A percentile compares a stretch with the other conserved stretches of the same genome.
These are phyloP conservation scores for Sympetrum striolatum DNA, from an alignment of 2,888 invertebrate genomes.

Conservation along the genomic window DNA sequence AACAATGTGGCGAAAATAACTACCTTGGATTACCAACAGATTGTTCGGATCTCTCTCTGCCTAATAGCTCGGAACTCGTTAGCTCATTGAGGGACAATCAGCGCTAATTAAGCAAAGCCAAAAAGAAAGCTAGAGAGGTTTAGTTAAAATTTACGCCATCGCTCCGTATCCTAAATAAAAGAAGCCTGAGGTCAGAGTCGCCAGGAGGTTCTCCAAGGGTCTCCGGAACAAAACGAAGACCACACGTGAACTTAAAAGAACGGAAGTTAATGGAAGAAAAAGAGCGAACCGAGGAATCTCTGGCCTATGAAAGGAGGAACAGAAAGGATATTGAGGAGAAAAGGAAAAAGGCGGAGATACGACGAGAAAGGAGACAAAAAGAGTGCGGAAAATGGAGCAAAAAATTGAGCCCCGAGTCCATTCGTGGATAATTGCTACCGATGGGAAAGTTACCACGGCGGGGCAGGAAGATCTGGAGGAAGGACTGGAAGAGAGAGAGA, in stretches of 20 bases:
- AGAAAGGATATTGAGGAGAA: not conserved
- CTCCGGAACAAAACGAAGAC: not conserved
- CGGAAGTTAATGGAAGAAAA: slow-evolving; percentile 33
- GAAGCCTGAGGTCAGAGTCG: not conserved
- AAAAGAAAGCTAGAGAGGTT: not conserved
- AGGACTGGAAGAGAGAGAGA: not conserved
- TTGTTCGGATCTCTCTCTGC: not conserved
- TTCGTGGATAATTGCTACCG: slow-evolving; percentile 44
- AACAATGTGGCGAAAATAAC: not conserved
- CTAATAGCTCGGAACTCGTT: not conserved
- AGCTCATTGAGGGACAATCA: not conserved
- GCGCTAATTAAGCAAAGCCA: not conserved
- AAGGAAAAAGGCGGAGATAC: not conserved
- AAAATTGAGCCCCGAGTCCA: not conserved
- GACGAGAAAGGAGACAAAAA: not conserved
- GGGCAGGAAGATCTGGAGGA: not conserved
- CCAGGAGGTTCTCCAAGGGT: not conserved
- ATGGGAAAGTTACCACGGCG: slow-evolving; percentile 32
- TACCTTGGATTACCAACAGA: not conserved
- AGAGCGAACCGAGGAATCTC: not conserved
- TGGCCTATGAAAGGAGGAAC: slow-evolving; percentile 4
- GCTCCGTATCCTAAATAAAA: not conserved
- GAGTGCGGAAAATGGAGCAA: not conserved
- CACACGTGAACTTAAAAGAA: slow-evolving; percentile 9
- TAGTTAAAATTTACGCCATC: not conserved